Evolutionary conservation across 1,140 invertebrate species (phyloP).

Genomic region (Papilio xuthus): DNA sequence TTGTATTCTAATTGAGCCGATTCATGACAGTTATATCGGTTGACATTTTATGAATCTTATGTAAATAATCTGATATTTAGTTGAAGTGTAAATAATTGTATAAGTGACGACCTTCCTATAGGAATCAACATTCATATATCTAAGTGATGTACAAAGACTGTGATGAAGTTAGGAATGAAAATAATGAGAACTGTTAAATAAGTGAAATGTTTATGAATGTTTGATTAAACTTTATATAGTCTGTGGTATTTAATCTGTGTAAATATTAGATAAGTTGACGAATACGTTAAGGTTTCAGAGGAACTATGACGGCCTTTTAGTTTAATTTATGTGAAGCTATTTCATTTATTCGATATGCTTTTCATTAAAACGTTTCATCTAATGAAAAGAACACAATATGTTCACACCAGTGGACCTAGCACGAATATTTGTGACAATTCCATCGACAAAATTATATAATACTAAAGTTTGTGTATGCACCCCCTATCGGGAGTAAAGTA

Average conservation of each 20-base stretch:
- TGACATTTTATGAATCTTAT: conserved; percentile 36
- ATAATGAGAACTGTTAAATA: conserved; percentile 50
- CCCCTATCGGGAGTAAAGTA: too few species aligned
- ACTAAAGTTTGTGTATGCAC: too few species aligned
- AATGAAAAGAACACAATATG: conserved; percentile 2
- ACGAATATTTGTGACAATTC: too few species aligned
- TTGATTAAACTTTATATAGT: conserved; percentile 36
- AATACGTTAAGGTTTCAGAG: conserved; percentile 43
- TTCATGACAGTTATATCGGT: conserved; percentile 35
- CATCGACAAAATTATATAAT: too few species aligned
- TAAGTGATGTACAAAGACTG: conserved; percentile 75
- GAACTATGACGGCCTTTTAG: conserved; percentile 37
- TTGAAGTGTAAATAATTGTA: conserved; percentile 42
- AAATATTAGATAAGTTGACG: conserved; percentile 40
- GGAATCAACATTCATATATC: conserved; percentile 47
- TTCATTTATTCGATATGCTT: background rate
- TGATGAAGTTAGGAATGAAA: conserved; percentile 70
- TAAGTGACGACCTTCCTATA: conserved; percentile 45
- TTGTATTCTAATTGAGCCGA: conserved; percentile 36
- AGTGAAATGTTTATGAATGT: conserved; percentile 54
- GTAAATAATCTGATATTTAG: conserved; percentile 44
- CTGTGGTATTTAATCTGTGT: conserved; percentile 37
- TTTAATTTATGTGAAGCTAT: background rate
- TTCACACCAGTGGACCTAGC: background rate
- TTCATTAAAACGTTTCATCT: background rate